These are phyloP conservation scores for Drosophila repletoides DNA, from an alignment of 1,140 invertebrate species.

Conservation along the genomic window DNA sequence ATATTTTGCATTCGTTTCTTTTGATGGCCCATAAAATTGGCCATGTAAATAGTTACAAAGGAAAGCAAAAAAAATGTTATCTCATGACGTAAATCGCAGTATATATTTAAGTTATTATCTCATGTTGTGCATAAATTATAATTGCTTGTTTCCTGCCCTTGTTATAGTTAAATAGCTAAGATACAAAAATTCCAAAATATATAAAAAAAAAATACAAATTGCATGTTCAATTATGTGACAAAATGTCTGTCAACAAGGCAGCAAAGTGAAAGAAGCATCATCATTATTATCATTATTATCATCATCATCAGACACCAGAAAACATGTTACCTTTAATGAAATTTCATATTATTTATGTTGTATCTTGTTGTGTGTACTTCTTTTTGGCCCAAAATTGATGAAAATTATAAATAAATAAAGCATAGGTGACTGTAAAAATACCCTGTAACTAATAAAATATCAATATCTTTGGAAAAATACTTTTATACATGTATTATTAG, in stretches of 20 bases:
- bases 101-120: conserved; percentile 57
- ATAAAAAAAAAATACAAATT: conserved; percentile 36
- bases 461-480: too few relatives aligned
- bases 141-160: conserved; percentile 62
- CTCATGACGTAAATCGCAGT: conserved; percentile 19
- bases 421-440: not conserved
- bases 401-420: not conserved
- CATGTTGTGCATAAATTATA: conserved; percentile 64
- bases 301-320: conserved; percentile 28
- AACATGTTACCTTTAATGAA: conserved; percentile 69
- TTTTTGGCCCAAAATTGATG: conserved; percentile 22
- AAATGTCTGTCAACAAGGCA: conserved; percentile 74
- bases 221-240: conserved; percentile 78
- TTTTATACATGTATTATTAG: too few relatives aligned
- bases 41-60: conserved; percentile 1
- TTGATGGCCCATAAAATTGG: not conserved
- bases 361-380: too few relatives aligned
- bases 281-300: conserved; percentile 41
- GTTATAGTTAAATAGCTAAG: conserved; percentile 23
- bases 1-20: conserved; percentile 2
- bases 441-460: too few relatives aligned
- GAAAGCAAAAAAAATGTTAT: conserved; percentile 20
- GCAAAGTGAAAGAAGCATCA: conserved; percentile 54
- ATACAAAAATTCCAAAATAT: not conserved
- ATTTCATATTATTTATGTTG: conserved; percentile 69